These are phyloP conservation scores for Sarcoramphus papa DNA, from an alignment of 2,797 vertebrate species.

Conservation along the genomic window DNA sequence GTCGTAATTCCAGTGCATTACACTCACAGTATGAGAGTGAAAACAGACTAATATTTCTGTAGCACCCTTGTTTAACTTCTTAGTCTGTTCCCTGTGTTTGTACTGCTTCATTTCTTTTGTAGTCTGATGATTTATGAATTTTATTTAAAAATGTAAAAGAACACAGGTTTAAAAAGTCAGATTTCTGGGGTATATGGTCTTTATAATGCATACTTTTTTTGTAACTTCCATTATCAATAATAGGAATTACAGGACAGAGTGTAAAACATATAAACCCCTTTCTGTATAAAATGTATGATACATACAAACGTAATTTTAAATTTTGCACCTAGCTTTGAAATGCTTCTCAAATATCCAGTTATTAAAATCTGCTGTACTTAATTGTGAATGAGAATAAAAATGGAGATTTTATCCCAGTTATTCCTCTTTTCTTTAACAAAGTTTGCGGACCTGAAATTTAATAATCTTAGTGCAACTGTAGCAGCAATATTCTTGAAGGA, in stretches of 20 bases:
- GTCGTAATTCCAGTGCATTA: constrained; percentile 22
- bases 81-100: neutral
- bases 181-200: neutral
- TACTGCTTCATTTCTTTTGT: neutral
- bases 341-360: neutral
- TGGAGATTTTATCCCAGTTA: neutral
- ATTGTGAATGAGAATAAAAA: neutral
- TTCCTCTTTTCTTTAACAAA: neutral
- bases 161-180: neutral
- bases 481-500: neutral
- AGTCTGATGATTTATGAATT: neutral
- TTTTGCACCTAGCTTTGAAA: neutral
- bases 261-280: neutral
- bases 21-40: constrained; percentile 17
- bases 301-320: neutral
- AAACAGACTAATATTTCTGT: constrained; percentile 5
- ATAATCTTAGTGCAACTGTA: neutral
- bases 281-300: neutral
- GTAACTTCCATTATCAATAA: neutral
- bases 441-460: neutral
- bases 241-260: neutral
- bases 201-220: neutral
- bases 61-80: constrained; percentile 19
- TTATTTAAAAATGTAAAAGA: neutral
- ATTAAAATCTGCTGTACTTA: neutral